phyloP scores from a whole-genome alignment of 2,113 vertebrate genomes.

The Entelurus aequoreus region DNA sequence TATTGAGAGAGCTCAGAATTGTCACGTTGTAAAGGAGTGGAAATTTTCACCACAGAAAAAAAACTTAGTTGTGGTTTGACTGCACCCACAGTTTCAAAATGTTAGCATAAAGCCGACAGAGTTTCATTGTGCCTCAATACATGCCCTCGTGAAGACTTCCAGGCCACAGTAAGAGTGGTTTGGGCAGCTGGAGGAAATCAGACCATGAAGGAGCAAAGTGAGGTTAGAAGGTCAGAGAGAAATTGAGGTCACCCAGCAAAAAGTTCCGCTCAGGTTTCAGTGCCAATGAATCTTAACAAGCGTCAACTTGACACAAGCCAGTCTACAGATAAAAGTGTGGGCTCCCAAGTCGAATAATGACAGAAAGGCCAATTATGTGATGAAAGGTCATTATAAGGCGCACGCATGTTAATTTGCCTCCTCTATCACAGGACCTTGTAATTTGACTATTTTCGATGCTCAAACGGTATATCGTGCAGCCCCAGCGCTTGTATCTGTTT shows the following conservation, averaged over 20 bases:
- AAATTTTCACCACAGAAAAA: background rate
- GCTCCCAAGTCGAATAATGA: constrained; percentile 5
- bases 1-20: no score
- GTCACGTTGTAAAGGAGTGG: no score
- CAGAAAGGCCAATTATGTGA: constrained; percentile 18
- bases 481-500: background rate
- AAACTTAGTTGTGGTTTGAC: constrained; percentile 3
- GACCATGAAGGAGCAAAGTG: constrained; percentile 1
- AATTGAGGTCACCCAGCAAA: constrained; percentile 9
- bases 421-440: no score
- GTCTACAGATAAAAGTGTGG: constrained; percentile 31
- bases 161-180: constrained; percentile 7
- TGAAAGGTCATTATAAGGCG: constrained; percentile 26
- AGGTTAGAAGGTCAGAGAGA: constrained; percentile 36
- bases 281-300: constrained; percentile 46
- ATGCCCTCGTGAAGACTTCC: constrained; percentile 17
- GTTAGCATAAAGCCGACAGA: constrained; percentile 10
- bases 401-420: no score
- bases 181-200: constrained; percentile 42
- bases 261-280: constrained; percentile 45
- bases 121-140: constrained; percentile 6
- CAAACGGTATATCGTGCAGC: no score
- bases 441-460: no score
- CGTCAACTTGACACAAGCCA: constrained; percentile 26
- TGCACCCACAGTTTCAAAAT: background rate